Evolutionary conservation across 2,113 vertebrate genomes (phyloP).

Genomic region (Abramis brama): DNA sequence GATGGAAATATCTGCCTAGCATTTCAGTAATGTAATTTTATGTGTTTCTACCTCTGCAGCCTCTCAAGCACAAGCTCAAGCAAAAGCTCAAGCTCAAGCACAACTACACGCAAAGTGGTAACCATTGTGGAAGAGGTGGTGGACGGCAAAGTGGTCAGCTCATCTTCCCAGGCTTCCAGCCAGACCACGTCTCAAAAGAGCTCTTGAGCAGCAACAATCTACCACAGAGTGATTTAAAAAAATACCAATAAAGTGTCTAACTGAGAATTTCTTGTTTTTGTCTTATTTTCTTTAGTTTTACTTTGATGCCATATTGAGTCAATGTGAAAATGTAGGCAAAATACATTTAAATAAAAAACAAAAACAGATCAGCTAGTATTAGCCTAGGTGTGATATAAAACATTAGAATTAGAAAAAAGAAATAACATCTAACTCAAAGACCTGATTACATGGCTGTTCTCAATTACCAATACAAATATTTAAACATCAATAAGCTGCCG

Average conservation of each 20-base stretch:
- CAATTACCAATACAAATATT: neutral
- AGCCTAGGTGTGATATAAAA: neutral
- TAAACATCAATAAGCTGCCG: neutral
- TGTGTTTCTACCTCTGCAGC: constrained; percentile 5
- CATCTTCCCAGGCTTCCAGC: neutral
- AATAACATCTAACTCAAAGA: neutral
- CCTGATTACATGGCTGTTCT: neutral
- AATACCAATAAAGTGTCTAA: neutral
- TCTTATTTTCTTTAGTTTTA: neutral
- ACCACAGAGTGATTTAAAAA: neutral
- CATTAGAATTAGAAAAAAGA: neutral
- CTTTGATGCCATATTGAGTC: neutral
- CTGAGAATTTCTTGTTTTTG: neutral
- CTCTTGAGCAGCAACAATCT: neutral
- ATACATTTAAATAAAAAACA: neutral
- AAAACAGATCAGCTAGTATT: neutral
- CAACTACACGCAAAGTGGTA: constrained; percentile 53
- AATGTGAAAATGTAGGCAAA: neutral
- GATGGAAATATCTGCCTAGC: neutral
- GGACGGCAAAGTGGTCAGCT: constrained; percentile 50
- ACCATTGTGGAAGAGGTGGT: constrained; percentile 66
- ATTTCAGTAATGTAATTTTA: neutral
- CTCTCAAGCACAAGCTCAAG: neutral
- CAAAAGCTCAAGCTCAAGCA: neutral
- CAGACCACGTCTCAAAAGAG: neutral